Evolutionary conservation across 2,113 vertebrate species (phyloP).

Genomic region (Barbus barbus): DNA sequence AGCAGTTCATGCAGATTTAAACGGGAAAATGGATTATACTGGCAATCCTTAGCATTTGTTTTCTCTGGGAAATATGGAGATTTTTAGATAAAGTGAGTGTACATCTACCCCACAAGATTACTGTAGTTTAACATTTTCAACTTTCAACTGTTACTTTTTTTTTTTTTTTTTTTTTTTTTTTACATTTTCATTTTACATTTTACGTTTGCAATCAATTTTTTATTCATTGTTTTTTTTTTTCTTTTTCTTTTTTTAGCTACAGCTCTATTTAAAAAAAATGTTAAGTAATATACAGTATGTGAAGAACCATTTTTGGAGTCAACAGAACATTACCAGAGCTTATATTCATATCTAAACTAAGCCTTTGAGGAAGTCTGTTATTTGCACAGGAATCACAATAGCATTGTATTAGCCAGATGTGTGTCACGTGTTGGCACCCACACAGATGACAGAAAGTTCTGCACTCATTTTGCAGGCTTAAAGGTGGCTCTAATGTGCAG

Average conservation of each 20-base stretch:
- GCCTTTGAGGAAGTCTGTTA: background rate
- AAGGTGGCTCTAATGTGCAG: background rate
- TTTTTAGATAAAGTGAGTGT: background rate
- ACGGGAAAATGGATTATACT: background rate
- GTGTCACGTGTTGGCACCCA: background rate
- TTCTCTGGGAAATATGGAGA: background rate
- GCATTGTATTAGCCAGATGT: background rate
- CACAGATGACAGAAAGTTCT: background rate
- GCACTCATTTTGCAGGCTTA: background rate
- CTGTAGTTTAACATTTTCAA: background rate
- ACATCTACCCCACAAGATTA: background rate
- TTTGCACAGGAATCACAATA: background rate
- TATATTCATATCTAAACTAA: background rate
- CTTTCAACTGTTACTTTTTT: background rate
- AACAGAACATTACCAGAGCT: background rate
- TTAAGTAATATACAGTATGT: too few species aligned
- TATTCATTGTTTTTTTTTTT: background rate
- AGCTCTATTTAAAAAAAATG: too few species aligned
- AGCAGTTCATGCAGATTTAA: background rate
- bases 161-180: background rate
- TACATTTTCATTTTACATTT: background rate
- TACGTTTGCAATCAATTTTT: too few species aligned
- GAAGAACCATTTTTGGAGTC: background rate
- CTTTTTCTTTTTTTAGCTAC: too few species aligned
- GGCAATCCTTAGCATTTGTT: background rate